Percentiles rank a stretch among this genome's conserved stretches.
Conservation (phyloP, 2,113 vertebrate genomes). For the Catharus fuscescens region DNA sequence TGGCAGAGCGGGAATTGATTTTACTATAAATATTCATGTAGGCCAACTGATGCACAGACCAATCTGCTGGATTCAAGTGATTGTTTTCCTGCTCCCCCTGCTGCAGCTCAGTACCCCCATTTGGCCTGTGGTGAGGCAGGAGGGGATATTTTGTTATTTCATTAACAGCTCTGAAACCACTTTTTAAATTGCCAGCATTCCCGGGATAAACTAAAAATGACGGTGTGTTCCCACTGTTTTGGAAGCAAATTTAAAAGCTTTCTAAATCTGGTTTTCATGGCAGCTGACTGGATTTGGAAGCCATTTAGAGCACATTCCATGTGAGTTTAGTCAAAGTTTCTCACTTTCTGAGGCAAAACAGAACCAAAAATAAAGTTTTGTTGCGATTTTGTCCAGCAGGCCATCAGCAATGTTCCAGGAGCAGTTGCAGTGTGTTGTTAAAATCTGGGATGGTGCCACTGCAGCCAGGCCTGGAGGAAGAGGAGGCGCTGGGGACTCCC, state of each 20-base stretch:
- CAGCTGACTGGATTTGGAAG: background rate
- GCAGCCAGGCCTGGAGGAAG: background rate
- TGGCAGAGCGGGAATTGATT: background rate
- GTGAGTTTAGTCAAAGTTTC: background rate
- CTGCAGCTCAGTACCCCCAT: accelerated
- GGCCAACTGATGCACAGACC: accelerated
- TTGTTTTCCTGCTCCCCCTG: accelerated
- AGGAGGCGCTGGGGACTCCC: background rate
- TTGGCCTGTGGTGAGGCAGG: accelerated
- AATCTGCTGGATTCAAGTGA: accelerated
- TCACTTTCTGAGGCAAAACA: background rate
- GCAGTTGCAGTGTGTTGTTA: accelerated
- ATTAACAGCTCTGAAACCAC: accelerated
- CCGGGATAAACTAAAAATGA: accelerated
- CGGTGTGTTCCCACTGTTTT: background rate
- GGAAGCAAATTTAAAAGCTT: background rate
- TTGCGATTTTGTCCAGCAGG: background rate
- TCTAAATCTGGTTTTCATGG: background rate
- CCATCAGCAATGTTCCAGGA: background rate
- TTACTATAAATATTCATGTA: background rate
- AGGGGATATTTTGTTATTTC: background rate
- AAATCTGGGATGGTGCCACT: accelerated
- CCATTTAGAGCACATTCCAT: background rate
- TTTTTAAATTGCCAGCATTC: background rate
- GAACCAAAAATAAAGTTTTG: background rate